Evolutionary conservation across 2,113 vertebrate species (phyloP).

Genomic region (Corynorhinus townsendii): DNA sequence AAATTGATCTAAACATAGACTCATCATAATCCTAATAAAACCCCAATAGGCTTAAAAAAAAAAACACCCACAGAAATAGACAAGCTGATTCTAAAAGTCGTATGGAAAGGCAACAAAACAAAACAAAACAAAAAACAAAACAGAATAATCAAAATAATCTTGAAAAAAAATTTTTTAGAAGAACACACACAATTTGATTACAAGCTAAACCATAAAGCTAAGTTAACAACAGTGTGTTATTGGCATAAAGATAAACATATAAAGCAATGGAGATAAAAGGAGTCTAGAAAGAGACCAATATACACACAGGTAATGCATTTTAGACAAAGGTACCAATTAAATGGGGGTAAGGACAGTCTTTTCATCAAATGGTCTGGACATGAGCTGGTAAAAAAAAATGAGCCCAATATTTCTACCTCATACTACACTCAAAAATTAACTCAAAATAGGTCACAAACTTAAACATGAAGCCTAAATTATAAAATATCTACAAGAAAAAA

Average conservation of each 20-base stretch:
- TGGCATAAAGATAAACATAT: neutral
- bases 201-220: neutral
- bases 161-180: neutral
- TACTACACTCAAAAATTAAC: neutral
- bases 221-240: neutral
- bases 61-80: neutral
- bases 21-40: neutral
- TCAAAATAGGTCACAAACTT: neutral
- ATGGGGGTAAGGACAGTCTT: neutral
- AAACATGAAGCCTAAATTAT: slow-evolving; percentile 1
- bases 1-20: neutral
- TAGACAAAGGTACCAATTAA: neutral
- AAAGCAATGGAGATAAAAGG: neutral
- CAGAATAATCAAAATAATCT: neutral
- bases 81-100: neutral
- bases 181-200: neutral
- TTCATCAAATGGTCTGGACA: neutral
- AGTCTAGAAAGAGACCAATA: neutral
- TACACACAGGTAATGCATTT: neutral
- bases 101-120: neutral
- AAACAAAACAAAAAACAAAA: neutral
- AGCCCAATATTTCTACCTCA: neutral
- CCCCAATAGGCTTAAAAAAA: neutral
- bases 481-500: neutral
- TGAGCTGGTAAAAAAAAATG: neutral